A percentile compares a stretch with the other conserved stretches of the same genome.
Evolutionary conservation across 2,888 invertebrate genomes (phyloP).

Genomic region (Pachymerium ferrugineum): DNA sequence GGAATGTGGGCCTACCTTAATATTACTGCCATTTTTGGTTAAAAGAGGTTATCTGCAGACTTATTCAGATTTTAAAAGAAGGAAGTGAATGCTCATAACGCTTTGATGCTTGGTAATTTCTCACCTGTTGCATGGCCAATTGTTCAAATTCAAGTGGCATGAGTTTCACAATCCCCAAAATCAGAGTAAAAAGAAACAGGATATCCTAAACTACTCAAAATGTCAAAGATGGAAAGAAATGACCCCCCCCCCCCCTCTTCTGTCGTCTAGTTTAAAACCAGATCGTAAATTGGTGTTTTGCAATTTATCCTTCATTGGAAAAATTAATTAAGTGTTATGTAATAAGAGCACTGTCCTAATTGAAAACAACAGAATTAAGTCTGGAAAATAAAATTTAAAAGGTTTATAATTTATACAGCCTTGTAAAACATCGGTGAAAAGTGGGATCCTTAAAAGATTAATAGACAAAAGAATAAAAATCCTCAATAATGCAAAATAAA

Average conservation of each 20-base stretch:
- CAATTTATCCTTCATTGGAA: not conserved
- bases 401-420: not conserved
- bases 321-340: not conserved
- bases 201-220: not conserved
- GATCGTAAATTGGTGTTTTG: not conserved
- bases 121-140: not conserved
- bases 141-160: not conserved
- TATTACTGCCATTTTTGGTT: no score
- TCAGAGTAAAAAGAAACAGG: constrained; percentile 4
- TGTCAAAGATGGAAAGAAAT: not conserved
- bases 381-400: not conserved
- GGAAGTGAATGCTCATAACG: no score
- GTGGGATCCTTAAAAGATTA: not conserved
- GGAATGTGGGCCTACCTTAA: no score
- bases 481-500: no score
- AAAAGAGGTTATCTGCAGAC: no score
- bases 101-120: not conserved
- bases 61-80: no score
- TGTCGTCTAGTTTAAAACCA: not conserved
- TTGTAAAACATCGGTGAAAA: no score
- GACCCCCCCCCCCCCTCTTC: no score
- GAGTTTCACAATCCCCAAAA: not conserved
- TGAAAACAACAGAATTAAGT: not conserved
- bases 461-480: no score
- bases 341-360: not conserved